Evolutionary conservation across 2,113 vertebrate genomes (phyloP).

Genomic region (Syrrhaptes paradoxus): DNA sequence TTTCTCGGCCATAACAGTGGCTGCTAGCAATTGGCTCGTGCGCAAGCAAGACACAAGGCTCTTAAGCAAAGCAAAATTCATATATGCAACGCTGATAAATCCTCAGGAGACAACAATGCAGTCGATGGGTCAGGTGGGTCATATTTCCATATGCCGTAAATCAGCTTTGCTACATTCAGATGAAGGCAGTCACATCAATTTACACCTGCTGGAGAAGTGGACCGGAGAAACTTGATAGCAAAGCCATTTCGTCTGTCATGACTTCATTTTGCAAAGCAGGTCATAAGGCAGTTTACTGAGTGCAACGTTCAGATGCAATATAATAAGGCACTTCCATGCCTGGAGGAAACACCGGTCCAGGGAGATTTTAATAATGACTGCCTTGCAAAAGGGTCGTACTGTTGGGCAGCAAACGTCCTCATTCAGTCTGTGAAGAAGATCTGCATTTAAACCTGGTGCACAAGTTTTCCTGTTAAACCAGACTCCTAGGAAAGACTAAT

Average conservation of each 20-base stretch:
- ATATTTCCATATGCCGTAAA: background rate
- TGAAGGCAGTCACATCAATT: background rate
- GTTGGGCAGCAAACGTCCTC: background rate
- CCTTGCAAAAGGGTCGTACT: background rate
- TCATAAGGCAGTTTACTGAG: background rate
- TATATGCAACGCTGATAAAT: background rate
- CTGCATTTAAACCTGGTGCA: background rate
- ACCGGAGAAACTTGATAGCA: background rate
- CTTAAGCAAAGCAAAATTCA: constrained; percentile 2
- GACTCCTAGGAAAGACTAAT: constrained; percentile 52
- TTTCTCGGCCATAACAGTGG: background rate
- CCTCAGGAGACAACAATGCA: accelerated
- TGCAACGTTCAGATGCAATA: background rate
- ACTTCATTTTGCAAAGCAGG: background rate
- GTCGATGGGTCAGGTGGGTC: background rate
- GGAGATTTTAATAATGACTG: constrained; percentile 7
- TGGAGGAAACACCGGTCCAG: constrained; percentile 12
- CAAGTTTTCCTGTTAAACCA: constrained; percentile 61
- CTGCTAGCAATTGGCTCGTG: background rate
- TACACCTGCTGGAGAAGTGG: background rate
- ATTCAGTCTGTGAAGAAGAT: background rate
- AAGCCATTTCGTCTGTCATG: background rate
- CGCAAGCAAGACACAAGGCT: background rate
- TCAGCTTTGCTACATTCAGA: background rate
- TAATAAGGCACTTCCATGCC: background rate